phyloP scores from a whole-genome alignment of 2,113 vertebrate genomes.

The Peromyscus polionotus region DNA sequence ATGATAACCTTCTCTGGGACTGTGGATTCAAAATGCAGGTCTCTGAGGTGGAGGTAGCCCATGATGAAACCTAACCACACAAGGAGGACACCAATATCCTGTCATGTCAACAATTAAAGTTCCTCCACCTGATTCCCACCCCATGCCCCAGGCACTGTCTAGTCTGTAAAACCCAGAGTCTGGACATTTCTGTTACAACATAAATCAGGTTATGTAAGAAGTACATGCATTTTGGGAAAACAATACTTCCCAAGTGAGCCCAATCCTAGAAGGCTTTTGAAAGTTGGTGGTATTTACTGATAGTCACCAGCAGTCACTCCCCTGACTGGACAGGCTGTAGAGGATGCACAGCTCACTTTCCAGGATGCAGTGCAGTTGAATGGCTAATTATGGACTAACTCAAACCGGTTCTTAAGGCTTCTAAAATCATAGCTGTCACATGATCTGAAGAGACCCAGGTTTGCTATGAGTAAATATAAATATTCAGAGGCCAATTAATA shows the following conservation, averaged over 20 bases:
- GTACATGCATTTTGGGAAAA: not conserved
- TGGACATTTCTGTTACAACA: not conserved
- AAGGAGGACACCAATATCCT: fast-evolving
- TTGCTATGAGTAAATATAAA: slow-evolving; percentile 34
- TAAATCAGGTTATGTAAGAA: not conserved
- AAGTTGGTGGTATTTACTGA: not conserved
- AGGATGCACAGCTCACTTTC: not conserved
- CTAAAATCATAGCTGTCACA: not conserved
- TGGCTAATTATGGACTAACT: not conserved
- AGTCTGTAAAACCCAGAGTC: not conserved
- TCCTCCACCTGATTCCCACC: not conserved
- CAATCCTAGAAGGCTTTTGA: not conserved
- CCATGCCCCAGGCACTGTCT: not conserved
- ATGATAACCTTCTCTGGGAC: not conserved
- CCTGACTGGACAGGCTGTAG: not conserved
- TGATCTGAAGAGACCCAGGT: not conserved
- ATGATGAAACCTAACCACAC: fast-evolving
- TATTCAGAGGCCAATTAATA: slow-evolving; percentile 19
- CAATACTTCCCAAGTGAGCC: not conserved
- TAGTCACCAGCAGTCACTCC: not conserved
- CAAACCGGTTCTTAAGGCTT: not conserved
- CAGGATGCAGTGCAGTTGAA: not conserved
- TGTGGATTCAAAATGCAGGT: not conserved
- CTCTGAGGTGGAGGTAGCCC: no score
- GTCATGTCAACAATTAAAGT: not conserved